Percentiles rank a stretch among this genome's conserved stretches.
phyloP scores from a whole-genome alignment of 2,797 vertebrate species.

The Varecia variegata region DNA sequence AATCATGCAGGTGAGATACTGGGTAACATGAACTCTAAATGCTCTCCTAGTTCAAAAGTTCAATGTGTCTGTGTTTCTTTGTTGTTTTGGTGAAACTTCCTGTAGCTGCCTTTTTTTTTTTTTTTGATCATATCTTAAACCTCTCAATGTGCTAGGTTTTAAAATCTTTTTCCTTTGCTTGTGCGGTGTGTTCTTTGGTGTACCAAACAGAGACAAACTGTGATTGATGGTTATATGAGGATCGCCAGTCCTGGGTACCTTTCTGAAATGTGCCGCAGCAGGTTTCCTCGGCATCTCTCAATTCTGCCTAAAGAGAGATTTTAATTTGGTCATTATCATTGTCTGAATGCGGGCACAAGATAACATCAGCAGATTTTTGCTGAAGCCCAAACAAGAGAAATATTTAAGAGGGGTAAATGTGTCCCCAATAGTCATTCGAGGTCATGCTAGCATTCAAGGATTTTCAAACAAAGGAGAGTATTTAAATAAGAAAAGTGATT shows the following conservation, averaged over 20 bases:
- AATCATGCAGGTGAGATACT: neutral
- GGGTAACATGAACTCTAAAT: neutral
- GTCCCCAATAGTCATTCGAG: neutral
- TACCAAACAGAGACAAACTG: neutral
- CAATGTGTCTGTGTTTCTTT: neutral
- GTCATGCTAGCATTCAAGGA: neutral
- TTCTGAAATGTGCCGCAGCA: neutral
- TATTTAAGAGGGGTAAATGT: neutral
- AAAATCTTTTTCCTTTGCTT: neutral
- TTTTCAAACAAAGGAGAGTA: constrained; percentile 59
- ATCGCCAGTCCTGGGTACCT: neutral
- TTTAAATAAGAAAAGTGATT: neutral
- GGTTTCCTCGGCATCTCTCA: neutral
- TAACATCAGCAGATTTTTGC: neutral
- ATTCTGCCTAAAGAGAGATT: constrained; percentile 8
- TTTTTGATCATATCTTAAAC: neutral
- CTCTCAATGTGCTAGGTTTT: neutral
- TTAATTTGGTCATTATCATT: neutral
- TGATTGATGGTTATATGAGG: neutral
- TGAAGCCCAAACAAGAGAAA: neutral
- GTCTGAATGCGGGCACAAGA: neutral
- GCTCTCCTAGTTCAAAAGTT: no score
- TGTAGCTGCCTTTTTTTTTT: neutral
- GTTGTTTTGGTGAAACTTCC: neutral
- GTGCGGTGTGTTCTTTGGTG: neutral